These are phyloP conservation scores for Penaeus vannamei DNA, from an alignment of 1,140 invertebrate species.

Conservation along the genomic window DNA sequence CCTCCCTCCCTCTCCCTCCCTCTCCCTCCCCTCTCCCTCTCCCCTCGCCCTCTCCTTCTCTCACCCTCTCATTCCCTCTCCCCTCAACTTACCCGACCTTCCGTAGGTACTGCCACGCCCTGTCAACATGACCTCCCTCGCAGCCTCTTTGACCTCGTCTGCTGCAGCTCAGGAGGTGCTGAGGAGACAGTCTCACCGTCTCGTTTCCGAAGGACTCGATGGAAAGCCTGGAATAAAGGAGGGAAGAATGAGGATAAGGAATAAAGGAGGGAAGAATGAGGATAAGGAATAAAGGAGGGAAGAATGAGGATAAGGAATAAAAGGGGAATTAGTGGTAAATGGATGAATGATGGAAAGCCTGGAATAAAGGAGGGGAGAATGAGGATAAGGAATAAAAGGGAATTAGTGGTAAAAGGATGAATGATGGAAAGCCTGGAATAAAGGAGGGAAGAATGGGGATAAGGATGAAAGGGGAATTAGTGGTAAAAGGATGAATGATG, in stretches of 20 bases:
- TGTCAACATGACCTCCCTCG: slow-evolving; percentile 88
- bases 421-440: not conserved
- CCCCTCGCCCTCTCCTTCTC: not conserved
- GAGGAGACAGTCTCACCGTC: slow-evolving; percentile 81
- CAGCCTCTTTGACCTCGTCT: slow-evolving; percentile 84
- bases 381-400: not conserved
- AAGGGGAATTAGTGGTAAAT: not conserved
- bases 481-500: not conserved
- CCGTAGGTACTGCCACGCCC: slow-evolving; percentile 90
- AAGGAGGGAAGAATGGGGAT: no score
- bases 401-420: not conserved
- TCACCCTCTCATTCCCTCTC: not conserved
- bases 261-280: not conserved
- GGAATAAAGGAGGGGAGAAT: not conserved
- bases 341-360: slow-evolving; percentile 76
- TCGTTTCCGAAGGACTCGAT: slow-evolving; percentile 87
- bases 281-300: not conserved
- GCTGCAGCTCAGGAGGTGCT: slow-evolving; percentile 90
- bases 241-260: not conserved
- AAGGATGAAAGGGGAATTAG: no score
- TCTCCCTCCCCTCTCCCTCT: not conserved
- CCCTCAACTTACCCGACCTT: slow-evolving; percentile 81
- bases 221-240: slow-evolving; percentile 72
- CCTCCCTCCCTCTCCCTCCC: not conserved
- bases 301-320: not conserved